A percentile compares a stretch with the other conserved stretches of the same genome.
Conservation (phyloP, 2,888 invertebrate genomes). For the Pantelozetes paolii region DNA sequence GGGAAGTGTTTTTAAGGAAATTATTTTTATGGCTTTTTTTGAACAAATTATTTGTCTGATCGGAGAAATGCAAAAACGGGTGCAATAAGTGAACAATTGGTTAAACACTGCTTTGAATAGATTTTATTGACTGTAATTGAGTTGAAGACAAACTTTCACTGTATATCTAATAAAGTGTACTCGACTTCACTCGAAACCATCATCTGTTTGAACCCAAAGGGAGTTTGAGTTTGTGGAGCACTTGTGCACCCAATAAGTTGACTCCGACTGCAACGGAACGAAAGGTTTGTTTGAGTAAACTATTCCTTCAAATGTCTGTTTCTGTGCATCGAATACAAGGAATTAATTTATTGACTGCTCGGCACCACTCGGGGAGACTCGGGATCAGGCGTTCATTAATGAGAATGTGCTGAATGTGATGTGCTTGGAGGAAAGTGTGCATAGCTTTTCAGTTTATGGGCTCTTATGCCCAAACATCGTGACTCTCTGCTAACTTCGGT, state of each 20-base stretch:
- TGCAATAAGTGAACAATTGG: neutral
- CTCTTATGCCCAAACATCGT: neutral
- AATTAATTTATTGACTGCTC: constrained; percentile 6
- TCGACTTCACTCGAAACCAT: neutral
- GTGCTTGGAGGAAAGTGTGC: constrained; percentile 22
- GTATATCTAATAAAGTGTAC: neutral
- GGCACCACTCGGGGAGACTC: constrained; percentile 8
- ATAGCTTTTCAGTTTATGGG: neutral
- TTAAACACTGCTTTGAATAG: neutral
- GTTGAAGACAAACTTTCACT: neutral
- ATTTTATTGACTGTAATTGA: neutral
- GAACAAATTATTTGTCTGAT: too few relatives aligned
- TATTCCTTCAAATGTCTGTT: neutral
- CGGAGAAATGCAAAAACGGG: too few relatives aligned
- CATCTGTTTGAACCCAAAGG: neutral
- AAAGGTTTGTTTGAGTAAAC: constrained; percentile 18
- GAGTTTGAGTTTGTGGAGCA: constrained; percentile 13
- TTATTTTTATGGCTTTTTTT: too few relatives aligned
- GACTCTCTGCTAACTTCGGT: neutral
- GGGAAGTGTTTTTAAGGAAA: too few relatives aligned
- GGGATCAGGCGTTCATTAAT: constrained; percentile 1
- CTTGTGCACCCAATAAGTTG: constrained; percentile 12
- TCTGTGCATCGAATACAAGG: neutral
- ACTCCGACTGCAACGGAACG: neutral
- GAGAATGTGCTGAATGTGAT: too few relatives aligned